phyloP scores from a whole-genome alignment of 2,113 vertebrate species.

The Phrynosoma platyrhinos region DNA sequence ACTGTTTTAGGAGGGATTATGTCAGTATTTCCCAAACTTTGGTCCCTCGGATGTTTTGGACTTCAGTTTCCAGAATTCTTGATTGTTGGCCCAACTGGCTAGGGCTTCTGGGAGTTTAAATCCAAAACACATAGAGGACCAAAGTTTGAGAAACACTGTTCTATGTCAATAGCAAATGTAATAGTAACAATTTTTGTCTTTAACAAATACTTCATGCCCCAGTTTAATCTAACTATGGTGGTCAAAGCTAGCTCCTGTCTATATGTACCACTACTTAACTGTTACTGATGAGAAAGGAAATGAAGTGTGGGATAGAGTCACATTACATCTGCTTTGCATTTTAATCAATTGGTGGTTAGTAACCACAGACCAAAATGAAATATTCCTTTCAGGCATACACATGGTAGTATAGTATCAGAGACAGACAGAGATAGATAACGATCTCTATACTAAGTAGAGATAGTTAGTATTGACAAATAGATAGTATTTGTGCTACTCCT shows the following conservation, averaged over 20 bases:
- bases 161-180: background rate
- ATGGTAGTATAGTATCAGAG: too few species aligned
- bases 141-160: too few species aligned
- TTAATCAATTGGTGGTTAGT: background rate
- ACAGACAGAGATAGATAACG: too few species aligned
- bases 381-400: background rate
- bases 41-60: background rate
- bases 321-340: background rate
- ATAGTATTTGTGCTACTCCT: background rate
- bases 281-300: background rate
- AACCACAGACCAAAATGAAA: slow-evolving; percentile 24
- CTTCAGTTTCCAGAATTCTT: background rate
- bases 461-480: background rate
- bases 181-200: background rate
- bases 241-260: background rate
- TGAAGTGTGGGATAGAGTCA: background rate
- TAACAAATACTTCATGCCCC: background rate
- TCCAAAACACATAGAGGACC: too few species aligned
- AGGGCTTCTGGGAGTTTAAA: too few species aligned
- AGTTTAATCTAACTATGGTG: background rate
- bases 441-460: too few species aligned
- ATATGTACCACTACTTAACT: background rate
- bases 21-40: background rate
- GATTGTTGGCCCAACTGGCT: too few species aligned
- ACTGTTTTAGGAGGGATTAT: background rate